A percentile compares a stretch with the other conserved stretches of the same genome.
These are phyloP conservation scores for Lasioglossum leucozonium DNA, from an alignment of 2,888 invertebrate species.

Conservation along the genomic window DNA sequence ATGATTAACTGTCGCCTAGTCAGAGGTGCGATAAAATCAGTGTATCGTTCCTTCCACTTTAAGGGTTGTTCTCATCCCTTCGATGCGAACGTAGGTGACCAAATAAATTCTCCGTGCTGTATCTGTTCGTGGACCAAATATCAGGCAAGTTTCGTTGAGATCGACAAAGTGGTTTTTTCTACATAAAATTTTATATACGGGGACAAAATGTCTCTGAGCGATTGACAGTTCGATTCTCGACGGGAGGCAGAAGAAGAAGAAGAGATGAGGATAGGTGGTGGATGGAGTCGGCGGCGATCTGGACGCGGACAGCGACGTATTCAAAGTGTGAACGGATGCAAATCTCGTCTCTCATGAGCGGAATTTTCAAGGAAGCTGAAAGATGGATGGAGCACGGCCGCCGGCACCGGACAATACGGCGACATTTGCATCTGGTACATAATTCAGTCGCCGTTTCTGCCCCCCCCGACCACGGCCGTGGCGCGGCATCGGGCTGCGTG, in stretches of 20 bases:
- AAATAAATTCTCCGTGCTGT: neutral
- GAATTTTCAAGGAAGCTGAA: slow-evolving; percentile 79
- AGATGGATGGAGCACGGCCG: slow-evolving; percentile 77
- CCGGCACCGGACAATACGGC: slow-evolving; percentile 78
- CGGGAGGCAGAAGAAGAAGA: neutral
- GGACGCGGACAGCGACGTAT: slow-evolving; percentile 64
- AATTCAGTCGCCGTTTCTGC: slow-evolving; percentile 80
- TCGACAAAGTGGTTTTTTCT: neutral
- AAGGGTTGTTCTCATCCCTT: neutral
- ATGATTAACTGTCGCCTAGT: neutral
- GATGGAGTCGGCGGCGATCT: neutral
- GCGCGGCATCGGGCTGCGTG: slow-evolving; percentile 47
- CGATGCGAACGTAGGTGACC: neutral
- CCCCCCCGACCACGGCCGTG: slow-evolving; percentile 64
- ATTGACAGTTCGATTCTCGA: neutral
- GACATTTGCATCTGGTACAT: slow-evolving; percentile 81
- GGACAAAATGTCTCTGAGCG: neutral
- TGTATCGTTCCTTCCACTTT: neutral
- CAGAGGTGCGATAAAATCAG: neutral
- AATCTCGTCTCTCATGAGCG: slow-evolving; percentile 77
- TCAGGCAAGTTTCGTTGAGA: neutral
- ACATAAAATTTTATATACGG: neutral
- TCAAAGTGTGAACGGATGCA: slow-evolving; percentile 81
- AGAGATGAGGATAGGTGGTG: neutral
- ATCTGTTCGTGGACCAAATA: neutral